A percentile compares a stretch with the other conserved stretches of the same genome.
Evolutionary conservation across 2,113 vertebrate species (phyloP).

Genomic region (Myrmophylax atrothorax): DNA sequence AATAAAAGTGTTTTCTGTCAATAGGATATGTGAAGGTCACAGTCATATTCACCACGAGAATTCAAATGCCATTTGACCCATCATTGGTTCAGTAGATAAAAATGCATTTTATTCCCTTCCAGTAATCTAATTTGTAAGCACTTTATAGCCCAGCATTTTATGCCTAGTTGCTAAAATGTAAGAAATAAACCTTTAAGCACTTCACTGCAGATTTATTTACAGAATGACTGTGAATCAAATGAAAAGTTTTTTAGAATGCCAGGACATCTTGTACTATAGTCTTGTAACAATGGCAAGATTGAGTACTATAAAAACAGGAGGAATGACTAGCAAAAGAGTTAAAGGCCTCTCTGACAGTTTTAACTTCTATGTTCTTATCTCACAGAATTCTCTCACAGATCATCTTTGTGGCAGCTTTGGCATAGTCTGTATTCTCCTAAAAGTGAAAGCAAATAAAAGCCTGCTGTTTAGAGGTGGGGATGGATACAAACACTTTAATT

Average conservation of each 20-base stretch:
- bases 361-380: conserved; percentile 9
- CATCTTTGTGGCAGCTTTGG: background rate
- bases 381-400: background rate
- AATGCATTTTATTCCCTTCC: conserved; percentile 65
- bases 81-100: conserved; percentile 75
- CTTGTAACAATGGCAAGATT: conserved; percentile 12
- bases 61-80: conserved; percentile 76
- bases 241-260: conserved; percentile 66
- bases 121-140: conserved; percentile 74
- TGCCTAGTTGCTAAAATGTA: conserved; percentile 66
- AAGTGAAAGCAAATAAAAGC: background rate
- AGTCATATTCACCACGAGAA: conserved; percentile 58
- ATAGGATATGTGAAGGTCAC: conserved; percentile 72
- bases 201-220: conserved; percentile 75
- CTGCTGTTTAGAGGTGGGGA: background rate
- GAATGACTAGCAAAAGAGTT: conserved; percentile 33
- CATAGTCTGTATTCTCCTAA: background rate
- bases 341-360: conserved; percentile 17
- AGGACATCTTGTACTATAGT: conserved; percentile 46
- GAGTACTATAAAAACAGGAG: conserved; percentile 22
- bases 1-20: conserved; percentile 79
- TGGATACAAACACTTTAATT: background rate
- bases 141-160: conserved; percentile 76
- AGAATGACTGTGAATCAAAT: conserved; percentile 57
- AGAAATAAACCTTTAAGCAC: conserved; percentile 73